Base-by-base conservation (phyloP, 2,113 vertebrate genomes). In the Tor tambroides region DNA sequence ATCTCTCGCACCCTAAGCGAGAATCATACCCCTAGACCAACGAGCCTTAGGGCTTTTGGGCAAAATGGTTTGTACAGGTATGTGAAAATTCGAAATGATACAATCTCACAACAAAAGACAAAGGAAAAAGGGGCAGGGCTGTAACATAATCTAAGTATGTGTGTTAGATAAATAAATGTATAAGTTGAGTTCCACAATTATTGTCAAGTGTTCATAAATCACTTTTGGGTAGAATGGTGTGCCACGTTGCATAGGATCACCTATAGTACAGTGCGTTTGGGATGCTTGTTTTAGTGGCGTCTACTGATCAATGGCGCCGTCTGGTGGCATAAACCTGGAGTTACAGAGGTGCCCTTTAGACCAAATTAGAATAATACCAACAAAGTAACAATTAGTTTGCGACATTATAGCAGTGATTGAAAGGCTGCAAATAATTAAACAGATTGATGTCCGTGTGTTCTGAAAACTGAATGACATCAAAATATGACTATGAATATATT, bases 1-100 rank as follows among this genome's bases (percentile, higher is more conserved):
- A 91, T 91, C 89, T 92, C 90, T 91, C 91, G 87, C 88, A 92
- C 90, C 89, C 89, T 81, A 91, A 92, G 90, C 89, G 88, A 91
- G 89, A 92, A 89, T 91, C 91, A 89, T 91, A 91, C 91, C 89
- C 90, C 90, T 91, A 90, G 88, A 92, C 89, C 90, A 90, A 92
- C 90, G 89, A 92, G 90, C 90, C 89, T 6, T 6, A 2, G 0
- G 0, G 0, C 3, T 0, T 6, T 0, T 0, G 1, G 0, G 6
- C 0, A 10, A 0, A 2, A 28, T 28, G 2, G 2, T 12, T n/a
- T n/a, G n/a, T n/a, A n/a, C n/a, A n/a, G n/a, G n/a, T n/a, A n/a
- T n/a, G n/a, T n/a, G n/a, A n/a, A n/a, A n/a, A n/a, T n/a, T n/a
- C n/a, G n/a, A n/a, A n/a, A n/a, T n/a, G n/a, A n/a, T n/a, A n/a